Evolutionary conservation across 2,113 vertebrate genomes (phyloP).

Genomic region (Mandrillus leucophaeus): DNA sequence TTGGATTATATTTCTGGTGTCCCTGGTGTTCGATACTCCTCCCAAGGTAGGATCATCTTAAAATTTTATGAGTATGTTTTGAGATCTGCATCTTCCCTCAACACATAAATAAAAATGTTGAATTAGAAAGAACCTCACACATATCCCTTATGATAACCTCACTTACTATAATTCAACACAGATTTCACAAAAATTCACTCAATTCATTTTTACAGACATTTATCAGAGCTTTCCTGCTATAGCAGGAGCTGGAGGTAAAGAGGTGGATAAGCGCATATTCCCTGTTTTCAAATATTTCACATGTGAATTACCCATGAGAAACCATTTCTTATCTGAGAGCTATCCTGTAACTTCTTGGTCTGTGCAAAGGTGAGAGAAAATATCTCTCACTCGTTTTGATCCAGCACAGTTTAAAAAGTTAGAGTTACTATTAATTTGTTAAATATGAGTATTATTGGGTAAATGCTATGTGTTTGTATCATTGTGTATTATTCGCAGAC

Average conservation of each 20-base stretch:
- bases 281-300: not conserved
- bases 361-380: not conserved
- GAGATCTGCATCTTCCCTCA: slow-evolving; percentile 62
- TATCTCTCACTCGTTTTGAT: not conserved
- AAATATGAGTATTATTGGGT: not conserved
- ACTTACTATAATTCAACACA: slow-evolving; percentile 41
- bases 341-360: not conserved
- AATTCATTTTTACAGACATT: not conserved
- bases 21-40: slow-evolving; percentile 69
- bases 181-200: not conserved
- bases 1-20: slow-evolving; percentile 72
- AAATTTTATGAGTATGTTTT: slow-evolving; percentile 78
- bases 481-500: not conserved
- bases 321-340: not conserved
- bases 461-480: not conserved
- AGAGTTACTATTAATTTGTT: not conserved
- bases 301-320: not conserved
- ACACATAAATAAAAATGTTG: slow-evolving; percentile 74
- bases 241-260: not conserved
- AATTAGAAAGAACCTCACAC: slow-evolving; percentile 51
- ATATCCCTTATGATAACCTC: slow-evolving; percentile 37
- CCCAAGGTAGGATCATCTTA: slow-evolving; percentile 72
- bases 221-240: not conserved
- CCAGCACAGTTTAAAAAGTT: not conserved
- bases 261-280: not conserved